phyloP scores from a whole-genome alignment of 2,797 vertebrate species.

The Dermochelys coriacea region DNA sequence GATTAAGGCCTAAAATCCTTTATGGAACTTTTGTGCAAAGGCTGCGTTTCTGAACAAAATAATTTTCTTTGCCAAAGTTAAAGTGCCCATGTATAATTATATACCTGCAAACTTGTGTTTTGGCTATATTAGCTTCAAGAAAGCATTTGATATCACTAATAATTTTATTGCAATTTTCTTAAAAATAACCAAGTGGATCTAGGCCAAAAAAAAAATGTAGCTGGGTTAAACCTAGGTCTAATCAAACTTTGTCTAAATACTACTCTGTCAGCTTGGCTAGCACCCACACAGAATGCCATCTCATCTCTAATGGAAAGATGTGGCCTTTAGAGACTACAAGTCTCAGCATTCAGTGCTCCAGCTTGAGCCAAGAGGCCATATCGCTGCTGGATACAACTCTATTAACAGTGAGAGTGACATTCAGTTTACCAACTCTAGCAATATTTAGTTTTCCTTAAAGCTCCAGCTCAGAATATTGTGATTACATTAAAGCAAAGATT shows the following conservation, averaged over 20 bases:
- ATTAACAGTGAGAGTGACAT: background rate
- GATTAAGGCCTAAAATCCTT: slow-evolving; percentile 72
- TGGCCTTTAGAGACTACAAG: background rate
- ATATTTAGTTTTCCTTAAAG: background rate
- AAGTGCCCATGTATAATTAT: background rate
- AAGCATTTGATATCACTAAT: background rate
- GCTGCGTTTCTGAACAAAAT: slow-evolving; percentile 44
- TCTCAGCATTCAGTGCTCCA: background rate
- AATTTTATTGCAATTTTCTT: slow-evolving; percentile 9
- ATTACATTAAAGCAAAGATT: background rate
- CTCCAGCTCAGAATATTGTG: background rate
- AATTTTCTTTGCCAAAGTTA: background rate
- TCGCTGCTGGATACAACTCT: rapidly evolving
- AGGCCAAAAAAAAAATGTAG: background rate
- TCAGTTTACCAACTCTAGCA: background rate
- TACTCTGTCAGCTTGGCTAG: slow-evolving; percentile 33
- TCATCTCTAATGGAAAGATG: background rate
- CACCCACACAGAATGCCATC: background rate
- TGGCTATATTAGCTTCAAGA: background rate
- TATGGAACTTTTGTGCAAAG: slow-evolving; percentile 69
- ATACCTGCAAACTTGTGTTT: slow-evolving; percentile 11
- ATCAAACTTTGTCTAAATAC: background rate
- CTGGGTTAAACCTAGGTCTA: background rate
- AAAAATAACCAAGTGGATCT: slow-evolving; percentile 45
- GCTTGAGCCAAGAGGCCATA: background rate